phyloP scores from a whole-genome alignment of 2,113 vertebrate species.

The Tragulus kanchil region DNA sequence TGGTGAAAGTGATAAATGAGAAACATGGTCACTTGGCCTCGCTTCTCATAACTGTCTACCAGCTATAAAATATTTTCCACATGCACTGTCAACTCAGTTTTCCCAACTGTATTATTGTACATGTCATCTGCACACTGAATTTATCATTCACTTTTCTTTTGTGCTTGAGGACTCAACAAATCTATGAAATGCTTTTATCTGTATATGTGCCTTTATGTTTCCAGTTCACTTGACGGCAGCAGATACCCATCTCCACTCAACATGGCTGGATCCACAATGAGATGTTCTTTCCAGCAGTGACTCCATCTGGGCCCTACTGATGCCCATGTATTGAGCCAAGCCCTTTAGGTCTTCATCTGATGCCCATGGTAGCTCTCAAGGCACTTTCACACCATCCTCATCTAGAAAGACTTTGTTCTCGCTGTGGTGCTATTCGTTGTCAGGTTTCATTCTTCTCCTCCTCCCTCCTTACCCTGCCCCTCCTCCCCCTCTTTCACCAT shows the following conservation, averaged over 20 bases:
- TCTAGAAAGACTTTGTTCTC: background rate
- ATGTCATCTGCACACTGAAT: background rate
- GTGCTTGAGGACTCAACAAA: background rate
- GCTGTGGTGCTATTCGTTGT: accelerated
- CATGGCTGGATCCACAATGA: background rate
- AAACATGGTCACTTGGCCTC: background rate
- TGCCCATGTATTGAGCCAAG: background rate
- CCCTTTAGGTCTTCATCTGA: background rate
- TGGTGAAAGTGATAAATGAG: background rate
- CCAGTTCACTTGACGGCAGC: background rate
- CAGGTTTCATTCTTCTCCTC: background rate
- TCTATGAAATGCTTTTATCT: background rate
- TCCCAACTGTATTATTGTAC: background rate
- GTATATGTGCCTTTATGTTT: background rate
- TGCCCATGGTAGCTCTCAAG: background rate
- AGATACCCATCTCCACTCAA: background rate
- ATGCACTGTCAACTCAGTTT: background rate
- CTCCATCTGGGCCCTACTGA: background rate
- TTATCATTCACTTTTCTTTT: background rate
- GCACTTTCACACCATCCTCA: background rate
- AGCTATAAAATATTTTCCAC: background rate
- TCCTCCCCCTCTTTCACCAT: background rate
- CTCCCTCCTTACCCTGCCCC: background rate
- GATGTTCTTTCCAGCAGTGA: background rate
- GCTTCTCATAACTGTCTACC: background rate